A percentile compares a stretch with the other conserved stretches of the same genome.
Evolutionary conservation across 1,140 invertebrate species (phyloP).

Genomic region (Pogonomyrmex barbatus): DNA sequence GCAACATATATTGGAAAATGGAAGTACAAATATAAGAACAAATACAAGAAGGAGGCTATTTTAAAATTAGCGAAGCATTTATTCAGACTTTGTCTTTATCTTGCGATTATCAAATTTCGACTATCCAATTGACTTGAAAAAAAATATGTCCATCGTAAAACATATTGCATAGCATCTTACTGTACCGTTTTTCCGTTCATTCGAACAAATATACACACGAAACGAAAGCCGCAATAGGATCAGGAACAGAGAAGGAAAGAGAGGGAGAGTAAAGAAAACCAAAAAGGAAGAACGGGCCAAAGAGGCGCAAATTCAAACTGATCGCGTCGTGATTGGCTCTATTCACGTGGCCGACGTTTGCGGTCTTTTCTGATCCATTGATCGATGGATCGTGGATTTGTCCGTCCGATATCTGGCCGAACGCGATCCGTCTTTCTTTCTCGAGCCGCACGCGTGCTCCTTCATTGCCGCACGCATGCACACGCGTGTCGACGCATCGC

Average conservation of each 20-base stretch:
- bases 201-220: neutral
- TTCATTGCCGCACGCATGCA: neutral
- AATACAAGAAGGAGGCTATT: neutral
- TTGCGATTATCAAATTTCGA: neutral
- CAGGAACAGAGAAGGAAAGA: neutral
- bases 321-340: constrained; percentile 51
- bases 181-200: neutral
- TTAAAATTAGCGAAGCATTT: constrained; percentile 60
- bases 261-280: neutral
- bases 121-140: constrained; percentile 55
- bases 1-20: no score
- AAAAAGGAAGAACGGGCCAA: neutral
- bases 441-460: neutral
- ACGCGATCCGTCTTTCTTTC: constrained; percentile 50
- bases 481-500: constrained; percentile 16
- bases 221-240: neutral
- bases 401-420: constrained; percentile 48
- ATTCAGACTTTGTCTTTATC: constrained; percentile 54
- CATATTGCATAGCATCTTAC: neutral
- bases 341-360: constrained; percentile 56
- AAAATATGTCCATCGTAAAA: neutral
- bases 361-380: constrained; percentile 62
- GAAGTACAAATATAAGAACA: no score
- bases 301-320: constrained; percentile 66
- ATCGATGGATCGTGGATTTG: constrained; percentile 44